Percentiles rank a stretch among this genome's conserved stretches.
These are phyloP conservation scores for Hemitrygon akajei DNA, from an alignment of 2,797 vertebrate genomes.

Conservation along the genomic window DNA sequence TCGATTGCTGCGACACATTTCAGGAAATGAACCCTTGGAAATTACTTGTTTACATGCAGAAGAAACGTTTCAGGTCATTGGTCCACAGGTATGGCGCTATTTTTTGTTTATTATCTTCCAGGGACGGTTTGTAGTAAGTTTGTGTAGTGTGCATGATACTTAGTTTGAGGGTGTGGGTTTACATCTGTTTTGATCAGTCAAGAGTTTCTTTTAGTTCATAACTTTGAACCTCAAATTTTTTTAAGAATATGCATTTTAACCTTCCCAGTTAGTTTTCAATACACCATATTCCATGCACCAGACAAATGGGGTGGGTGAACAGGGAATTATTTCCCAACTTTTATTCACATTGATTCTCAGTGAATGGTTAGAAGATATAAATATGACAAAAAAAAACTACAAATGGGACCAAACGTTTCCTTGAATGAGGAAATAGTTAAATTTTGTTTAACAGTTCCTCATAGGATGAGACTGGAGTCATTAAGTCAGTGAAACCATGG, in stretches of 20 bases:
- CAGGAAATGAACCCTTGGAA: conserved; percentile 86
- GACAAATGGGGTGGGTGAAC: neutral
- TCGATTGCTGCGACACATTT: conserved; percentile 82
- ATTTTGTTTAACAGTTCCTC: neutral
- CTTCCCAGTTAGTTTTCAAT: neutral
- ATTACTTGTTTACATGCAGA: conserved; percentile 93
- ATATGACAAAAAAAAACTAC: too few species aligned
- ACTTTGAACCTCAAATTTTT: neutral
- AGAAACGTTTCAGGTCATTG: conserved; percentile 93
- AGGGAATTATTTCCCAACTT: neutral
- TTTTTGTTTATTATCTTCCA: neutral
- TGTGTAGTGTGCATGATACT: neutral
- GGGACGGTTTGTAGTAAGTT: neutral
- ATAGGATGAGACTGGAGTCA: neutral
- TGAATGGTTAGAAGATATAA: neutral
- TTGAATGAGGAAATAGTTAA: neutral
- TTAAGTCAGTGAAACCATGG: neutral
- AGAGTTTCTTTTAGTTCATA: neutral
- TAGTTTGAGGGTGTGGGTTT: neutral
- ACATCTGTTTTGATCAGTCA: neutral
- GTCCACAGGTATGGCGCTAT: conserved; percentile 76
- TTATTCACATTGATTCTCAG: neutral
- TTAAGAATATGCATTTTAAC: neutral
- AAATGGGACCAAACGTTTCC: neutral
- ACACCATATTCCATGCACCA: neutral